These are phyloP conservation scores for Lordiphosa fenestrarum DNA, from an alignment of 2,888 invertebrate genomes.

Conservation along the genomic window DNA sequence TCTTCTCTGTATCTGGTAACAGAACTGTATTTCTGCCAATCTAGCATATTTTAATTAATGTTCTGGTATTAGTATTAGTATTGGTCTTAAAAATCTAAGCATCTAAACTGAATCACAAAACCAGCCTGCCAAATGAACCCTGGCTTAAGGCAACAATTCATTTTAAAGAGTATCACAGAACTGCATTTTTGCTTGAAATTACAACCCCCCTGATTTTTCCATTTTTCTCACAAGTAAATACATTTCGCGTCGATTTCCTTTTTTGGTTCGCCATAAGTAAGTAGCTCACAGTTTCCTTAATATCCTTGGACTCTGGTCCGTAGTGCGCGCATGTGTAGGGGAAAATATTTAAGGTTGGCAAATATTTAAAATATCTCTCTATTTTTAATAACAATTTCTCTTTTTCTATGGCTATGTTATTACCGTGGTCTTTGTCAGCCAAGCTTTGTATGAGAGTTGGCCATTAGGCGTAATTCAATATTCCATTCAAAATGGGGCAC, in stretches of 20 bases:
- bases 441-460: slow-evolving; percentile 44
- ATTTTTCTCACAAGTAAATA: slow-evolving; percentile 35
- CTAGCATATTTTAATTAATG: too few species aligned
- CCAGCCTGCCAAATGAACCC: too few species aligned
- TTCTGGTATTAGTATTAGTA: too few species aligned
- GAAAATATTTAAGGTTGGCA: slow-evolving; percentile 48
- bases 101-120: too few species aligned
- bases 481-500: slow-evolving; percentile 49
- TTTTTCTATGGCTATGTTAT: slow-evolving; percentile 23
- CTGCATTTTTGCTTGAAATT: too few species aligned
- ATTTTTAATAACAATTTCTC: slow-evolving; percentile 35
- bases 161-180: background rate
- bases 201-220: background rate
- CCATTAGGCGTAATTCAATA: slow-evolving; percentile 72
- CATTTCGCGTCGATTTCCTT: slow-evolving; percentile 35
- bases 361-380: slow-evolving; percentile 68
- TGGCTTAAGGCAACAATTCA: background rate
- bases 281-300: slow-evolving; percentile 21
- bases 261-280: slow-evolving; percentile 30
- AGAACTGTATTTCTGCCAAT: too few species aligned
- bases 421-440: slow-evolving; percentile 37
- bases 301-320: slow-evolving; percentile 16
- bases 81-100: too few species aligned
- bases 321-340: slow-evolving; percentile 17
- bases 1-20: too few species aligned